A percentile compares a stretch with the other conserved stretches of the same genome.
These are phyloP conservation scores for Pontoporia blainvillei DNA, from an alignment of 2,113 vertebrate genomes.

Conservation along the genomic window DNA sequence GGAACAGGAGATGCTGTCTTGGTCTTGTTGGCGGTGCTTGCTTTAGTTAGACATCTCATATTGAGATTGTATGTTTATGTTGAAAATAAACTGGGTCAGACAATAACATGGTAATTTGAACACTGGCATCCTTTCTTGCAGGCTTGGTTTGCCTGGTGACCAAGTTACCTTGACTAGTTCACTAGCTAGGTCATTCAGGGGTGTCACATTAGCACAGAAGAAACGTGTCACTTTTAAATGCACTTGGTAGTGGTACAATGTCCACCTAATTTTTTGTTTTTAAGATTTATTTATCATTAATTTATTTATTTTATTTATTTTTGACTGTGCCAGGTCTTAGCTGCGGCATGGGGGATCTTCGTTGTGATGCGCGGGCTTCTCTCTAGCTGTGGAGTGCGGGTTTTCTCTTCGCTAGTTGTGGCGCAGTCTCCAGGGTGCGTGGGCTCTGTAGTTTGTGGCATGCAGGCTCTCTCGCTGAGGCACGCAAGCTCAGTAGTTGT, in stretches of 20 bases:
- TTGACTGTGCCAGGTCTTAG: too few relatives aligned
- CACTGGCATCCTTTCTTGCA: not conserved
- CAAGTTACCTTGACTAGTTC: not conserved
- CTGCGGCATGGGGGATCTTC: too few relatives aligned
- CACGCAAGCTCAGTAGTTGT: too few relatives aligned
- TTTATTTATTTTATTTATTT: too few relatives aligned
- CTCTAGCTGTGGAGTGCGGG: too few relatives aligned
- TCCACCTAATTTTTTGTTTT: not conserved
- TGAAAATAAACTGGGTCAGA: not conserved
- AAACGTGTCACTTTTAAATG: not conserved
- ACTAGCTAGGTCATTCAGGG: not conserved
- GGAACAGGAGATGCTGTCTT: too few relatives aligned
- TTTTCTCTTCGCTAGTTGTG: too few relatives aligned
- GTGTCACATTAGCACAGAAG: not conserved
- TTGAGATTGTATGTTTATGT: slow-evolving; percentile 62
- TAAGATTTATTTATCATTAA: too few relatives aligned
- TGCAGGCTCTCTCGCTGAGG: too few relatives aligned
- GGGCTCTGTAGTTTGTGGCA: too few relatives aligned
- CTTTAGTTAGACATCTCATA: slow-evolving; percentile 33
- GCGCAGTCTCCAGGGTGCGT: too few relatives aligned
- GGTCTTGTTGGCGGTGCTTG: slow-evolving; percentile 9
- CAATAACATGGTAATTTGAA: not conserved
- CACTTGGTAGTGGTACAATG: not conserved
- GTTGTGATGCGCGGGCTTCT: too few relatives aligned
- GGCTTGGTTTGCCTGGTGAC: not conserved